Percentiles rank a stretch among this genome's conserved stretches.
Conservation (phyloP, 2,888 invertebrate genomes). For the Rapana venosa region DNA sequence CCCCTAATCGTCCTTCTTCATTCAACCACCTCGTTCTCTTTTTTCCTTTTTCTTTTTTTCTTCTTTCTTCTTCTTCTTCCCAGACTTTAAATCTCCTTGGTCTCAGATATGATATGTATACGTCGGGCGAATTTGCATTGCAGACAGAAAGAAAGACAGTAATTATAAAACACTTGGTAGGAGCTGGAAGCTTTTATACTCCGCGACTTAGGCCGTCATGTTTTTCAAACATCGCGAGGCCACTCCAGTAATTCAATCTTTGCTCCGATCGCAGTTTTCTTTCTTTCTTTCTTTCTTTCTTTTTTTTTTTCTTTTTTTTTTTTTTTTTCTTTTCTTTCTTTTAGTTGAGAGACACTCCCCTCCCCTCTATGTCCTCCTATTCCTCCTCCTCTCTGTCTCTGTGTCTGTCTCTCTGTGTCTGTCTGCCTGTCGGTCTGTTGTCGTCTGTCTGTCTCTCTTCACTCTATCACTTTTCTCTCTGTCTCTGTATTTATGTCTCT, state of each 20-base stretch:
- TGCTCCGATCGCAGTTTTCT: conserved; percentile 15
- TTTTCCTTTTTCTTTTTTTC: background rate
- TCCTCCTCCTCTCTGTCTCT: no score
- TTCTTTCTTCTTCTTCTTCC: background rate
- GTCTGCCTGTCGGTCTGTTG: no score
- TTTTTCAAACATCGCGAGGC: conserved; percentile 36
- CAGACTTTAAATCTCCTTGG: conserved; percentile 18
- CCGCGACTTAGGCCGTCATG: conserved; percentile 22
- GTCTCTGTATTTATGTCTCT: no score
- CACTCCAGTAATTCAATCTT: conserved; percentile 32
- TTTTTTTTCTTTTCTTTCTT: background rate
- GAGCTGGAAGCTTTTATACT: background rate
- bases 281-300: background rate
- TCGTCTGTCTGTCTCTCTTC: no score
- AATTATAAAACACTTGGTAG: conserved; percentile 38
- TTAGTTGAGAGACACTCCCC: background rate
- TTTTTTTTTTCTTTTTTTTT: background rate
- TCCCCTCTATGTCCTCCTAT: background rate
- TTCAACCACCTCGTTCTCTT: no score
- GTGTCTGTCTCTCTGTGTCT: no score
- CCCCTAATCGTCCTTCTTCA: background rate
- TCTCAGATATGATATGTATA: conserved; percentile 30
- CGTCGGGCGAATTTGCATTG: conserved; percentile 37
- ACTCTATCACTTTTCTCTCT: no score
- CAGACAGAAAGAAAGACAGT: conserved; percentile 36